Base-by-base conservation (phyloP, 2,113 vertebrate genomes). In the Microtus pennsylvanicus region DNA sequence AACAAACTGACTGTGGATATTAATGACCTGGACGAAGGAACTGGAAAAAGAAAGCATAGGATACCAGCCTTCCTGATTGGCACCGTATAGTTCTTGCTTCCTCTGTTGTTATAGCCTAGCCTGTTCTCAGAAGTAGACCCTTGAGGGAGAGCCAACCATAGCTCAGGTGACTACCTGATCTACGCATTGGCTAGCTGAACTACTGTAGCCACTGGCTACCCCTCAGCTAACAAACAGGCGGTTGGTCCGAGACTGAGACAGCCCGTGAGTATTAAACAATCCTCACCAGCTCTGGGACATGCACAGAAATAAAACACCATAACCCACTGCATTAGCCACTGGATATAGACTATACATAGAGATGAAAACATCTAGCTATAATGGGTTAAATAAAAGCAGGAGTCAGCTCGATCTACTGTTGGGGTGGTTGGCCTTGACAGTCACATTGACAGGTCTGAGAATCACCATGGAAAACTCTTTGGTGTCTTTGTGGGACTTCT, bases 61-160 rank as follows among this genome's bases (percentile, higher is more conserved):
- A 45, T 2, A 19, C 21, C 1, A 0, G 22, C 26, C 45, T 70
- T 26, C 61, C 75, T 22, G n/a, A 0, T 14, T 45, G 1, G 1
- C 5, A 30, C n/a, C 1, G 24, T 35, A 26, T 16, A 47, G 47
- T 33, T 50, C 12, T 9, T 6, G 0, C 13, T 47, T 80, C 12
- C 38, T 61, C 76, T 50, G 10, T 9, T 28, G 4, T 47, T 14
- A 10, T 12, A 42, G 13, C 1, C 47, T 33, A 16, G 42, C 9
- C 35, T 9, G 8, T 38, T 75, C 76, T 55, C 8, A 30, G 50
- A 63, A n/a, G 11, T 38, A 5, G 6, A 30, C 76, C 11, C 16
- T 8, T 10, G 17, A n/a, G 63, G 65, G 28, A 85, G 35, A 78
- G 55, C 22, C 69, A 70, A 6, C 3, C 8, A 30, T 1, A 70